Evolutionary conservation across 2,797 vertebrate genomes (phyloP).

Genomic region (Pteronotus mesoamericanus): DNA sequence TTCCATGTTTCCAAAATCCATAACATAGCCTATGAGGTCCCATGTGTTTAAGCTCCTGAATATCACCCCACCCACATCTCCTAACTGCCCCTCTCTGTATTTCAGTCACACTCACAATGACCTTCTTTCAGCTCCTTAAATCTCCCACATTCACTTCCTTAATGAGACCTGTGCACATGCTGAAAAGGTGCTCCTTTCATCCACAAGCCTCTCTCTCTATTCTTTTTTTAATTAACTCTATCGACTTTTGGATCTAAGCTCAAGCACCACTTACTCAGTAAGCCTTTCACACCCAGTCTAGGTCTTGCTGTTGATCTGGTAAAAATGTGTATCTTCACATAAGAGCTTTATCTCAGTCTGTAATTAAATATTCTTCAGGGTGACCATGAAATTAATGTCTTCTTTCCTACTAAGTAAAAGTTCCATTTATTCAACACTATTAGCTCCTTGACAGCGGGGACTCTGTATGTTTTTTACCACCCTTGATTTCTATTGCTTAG

Average conservation of each 20-base stretch:
- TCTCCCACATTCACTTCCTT: neutral
- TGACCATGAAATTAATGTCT: neutral
- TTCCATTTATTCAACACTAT: neutral
- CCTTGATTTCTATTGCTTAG: neutral
- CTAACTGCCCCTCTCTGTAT: neutral
- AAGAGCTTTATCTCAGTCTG: neutral
- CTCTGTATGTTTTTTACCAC: neutral
- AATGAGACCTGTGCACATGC: neutral
- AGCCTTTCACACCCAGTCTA: neutral
- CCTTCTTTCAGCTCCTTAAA: neutral
- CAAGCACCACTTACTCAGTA: neutral
- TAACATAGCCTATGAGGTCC: neutral
- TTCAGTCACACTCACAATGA: neutral
- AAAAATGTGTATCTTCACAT: neutral
- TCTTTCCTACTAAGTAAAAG: neutral
- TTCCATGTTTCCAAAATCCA: neutral
- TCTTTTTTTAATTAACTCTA: neutral
- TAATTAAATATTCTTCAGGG: constrained; percentile 14
- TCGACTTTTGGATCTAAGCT: neutral
- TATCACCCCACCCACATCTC: neutral
- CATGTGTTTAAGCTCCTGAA: neutral
- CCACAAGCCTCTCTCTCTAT: neutral
- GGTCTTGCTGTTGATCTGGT: neutral
- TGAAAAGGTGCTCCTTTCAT: neutral
- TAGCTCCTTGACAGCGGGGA: neutral